Conservation (phyloP, 2,797 vertebrate species). For the Diceros bicornis region DNA sequence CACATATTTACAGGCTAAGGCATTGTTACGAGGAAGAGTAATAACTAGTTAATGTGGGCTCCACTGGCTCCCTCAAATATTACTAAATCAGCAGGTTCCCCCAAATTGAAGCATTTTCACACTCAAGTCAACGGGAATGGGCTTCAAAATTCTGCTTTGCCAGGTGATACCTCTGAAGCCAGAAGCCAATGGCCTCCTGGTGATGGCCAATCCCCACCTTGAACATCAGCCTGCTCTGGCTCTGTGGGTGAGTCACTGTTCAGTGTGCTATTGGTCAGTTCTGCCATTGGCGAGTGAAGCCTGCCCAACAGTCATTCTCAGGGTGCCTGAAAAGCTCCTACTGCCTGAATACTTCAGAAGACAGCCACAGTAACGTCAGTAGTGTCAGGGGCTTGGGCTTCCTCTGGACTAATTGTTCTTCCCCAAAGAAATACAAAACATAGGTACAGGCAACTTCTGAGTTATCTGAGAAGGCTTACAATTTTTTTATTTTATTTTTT, state of each 20-base stretch:
- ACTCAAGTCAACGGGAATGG: not conserved
- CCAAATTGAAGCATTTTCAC: not conserved
- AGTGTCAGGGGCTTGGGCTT: not conserved
- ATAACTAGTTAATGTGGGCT: not conserved
- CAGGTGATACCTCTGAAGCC: not conserved
- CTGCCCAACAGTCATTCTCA: not conserved
- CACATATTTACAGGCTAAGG: not conserved
- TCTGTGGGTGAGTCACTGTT: not conserved
- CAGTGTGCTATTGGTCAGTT: not conserved
- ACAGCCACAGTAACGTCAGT: not conserved
- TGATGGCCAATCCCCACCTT: no score
- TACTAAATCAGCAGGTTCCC: not conserved
- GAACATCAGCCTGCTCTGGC: not conserved
- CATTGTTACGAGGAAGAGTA: not conserved
- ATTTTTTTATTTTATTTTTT: not conserved
- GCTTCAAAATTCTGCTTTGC: not conserved
- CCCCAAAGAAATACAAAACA: not conserved
- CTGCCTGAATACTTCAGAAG: not conserved
- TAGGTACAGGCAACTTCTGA: not conserved
- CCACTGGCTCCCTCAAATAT: not conserved
- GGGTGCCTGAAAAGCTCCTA: not conserved
- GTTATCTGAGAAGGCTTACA: not conserved
- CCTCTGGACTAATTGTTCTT: not conserved
- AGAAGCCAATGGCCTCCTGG: not conserved
- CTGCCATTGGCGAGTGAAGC: not conserved